Conservation (phyloP, 2,797 vertebrate genomes). For the Allobates femoralis region DNA sequence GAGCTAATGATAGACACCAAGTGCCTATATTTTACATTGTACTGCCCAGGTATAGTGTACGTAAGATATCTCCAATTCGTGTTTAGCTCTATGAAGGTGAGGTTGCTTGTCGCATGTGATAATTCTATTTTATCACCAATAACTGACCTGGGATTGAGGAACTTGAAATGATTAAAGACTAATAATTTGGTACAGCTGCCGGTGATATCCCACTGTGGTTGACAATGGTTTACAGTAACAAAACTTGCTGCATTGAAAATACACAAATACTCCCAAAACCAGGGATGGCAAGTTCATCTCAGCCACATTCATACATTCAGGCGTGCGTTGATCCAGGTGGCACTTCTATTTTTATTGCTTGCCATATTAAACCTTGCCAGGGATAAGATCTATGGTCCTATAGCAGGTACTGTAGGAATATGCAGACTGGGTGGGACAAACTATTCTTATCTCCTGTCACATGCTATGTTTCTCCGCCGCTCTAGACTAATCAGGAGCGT, state of each 20-base stretch:
- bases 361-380: not conserved
- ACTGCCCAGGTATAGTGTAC: not conserved
- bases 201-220: not conserved
- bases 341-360: too few species aligned
- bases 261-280: not conserved
- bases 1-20: not conserved
- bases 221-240: not conserved
- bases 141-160: not conserved
- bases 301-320: not conserved
- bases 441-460: constrained; percentile 58
- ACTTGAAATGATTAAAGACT: constrained; percentile 63
- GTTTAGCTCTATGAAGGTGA: not conserved
- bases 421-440: constrained; percentile 33
- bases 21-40: not conserved
- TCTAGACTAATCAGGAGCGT: constrained; percentile 50
- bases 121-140: too few species aligned
- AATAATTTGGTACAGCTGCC: not conserved
- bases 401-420: constrained; percentile 24
- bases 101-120: not conserved
- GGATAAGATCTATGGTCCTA: not conserved
- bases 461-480: constrained; percentile 39
- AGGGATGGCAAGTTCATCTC: not conserved
- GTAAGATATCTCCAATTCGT: not conserved
- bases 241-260: not conserved
- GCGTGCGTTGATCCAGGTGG: not conserved